Base-by-base conservation (phyloP, 1,140 invertebrate species). In the Anastatus disparis region DNA sequence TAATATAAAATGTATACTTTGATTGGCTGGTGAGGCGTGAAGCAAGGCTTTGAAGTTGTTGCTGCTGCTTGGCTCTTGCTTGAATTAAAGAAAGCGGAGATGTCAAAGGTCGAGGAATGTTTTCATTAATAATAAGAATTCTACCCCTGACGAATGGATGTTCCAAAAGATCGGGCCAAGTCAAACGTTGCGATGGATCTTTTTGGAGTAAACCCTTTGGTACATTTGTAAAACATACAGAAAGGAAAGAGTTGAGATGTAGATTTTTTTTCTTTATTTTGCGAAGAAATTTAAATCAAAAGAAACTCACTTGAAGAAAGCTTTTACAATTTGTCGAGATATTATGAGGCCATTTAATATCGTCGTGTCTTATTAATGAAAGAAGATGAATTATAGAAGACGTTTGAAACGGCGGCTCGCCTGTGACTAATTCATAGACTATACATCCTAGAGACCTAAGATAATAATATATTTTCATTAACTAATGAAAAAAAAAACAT, bases 361-460 rank as follows among this genome's bases (percentile, higher is more conserved):
- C 90, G 79, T 96, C 93, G 78, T 94, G 91, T 76, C 91, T 90
- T 66, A 97, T 96, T 78, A 96, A 89, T 77, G 91, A 89, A 12
- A 96, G 92, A 61, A 98, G 88, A 79, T 97, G 93, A 75, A 96
- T 88, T 73, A 98, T 93, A 29, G 94, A 96, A 63, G 92, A 92
- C 2, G 96, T 97, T 81, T 91, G 94, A 85, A 98, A 98, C 31
- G 97, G 97, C 17, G 96, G 95, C 62, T 91, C 89, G 0, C 95
- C 96, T 4, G 93, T 91, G 75, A 97, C 89, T 73, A 97, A 86
- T 82, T 98, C 96, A 83, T 97, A 98, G 68, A 96, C 89, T 71
- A 98, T 98, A 83, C 97, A 97, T 0, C 95, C 96, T 1, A 97
- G 85, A 2, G 95, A 96, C 95, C 95, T 96, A 85, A 29, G 40